Percentiles rank a stretch among this genome's conserved stretches.
Conservation (phyloP, 2,888 invertebrate species). For the Agrotis exclamationis region DNA sequence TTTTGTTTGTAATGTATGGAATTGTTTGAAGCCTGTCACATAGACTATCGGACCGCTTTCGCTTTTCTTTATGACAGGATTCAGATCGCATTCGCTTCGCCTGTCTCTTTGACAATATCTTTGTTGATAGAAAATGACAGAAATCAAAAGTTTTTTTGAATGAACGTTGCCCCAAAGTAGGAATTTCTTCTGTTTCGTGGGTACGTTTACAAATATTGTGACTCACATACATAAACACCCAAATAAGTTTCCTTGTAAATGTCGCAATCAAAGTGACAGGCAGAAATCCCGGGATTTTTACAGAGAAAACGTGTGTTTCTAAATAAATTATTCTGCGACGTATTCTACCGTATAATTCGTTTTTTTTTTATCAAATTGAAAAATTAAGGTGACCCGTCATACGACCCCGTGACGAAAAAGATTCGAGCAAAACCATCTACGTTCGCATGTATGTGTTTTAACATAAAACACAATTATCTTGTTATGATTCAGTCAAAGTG, state of each 20-base stretch:
- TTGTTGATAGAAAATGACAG: too few species aligned
- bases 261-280: not conserved
- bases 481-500: slow-evolving; percentile 31
- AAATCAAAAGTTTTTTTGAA: too few species aligned
- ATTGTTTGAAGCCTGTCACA: too few species aligned
- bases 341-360: not conserved
- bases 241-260: not conserved
- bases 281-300: not conserved
- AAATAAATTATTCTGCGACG: not conserved
- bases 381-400: not conserved
- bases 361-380: not conserved
- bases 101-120: too few species aligned
- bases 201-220: too few species aligned
- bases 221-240: too few species aligned
- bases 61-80: too few species aligned
- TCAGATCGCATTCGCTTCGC: too few species aligned
- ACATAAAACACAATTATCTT: slow-evolving; percentile 15
- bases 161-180: too few species aligned
- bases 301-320: not conserved
- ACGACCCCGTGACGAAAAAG: not conserved
- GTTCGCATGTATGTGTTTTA: not conserved
- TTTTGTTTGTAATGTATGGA: too few species aligned
- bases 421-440: not conserved
- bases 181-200: too few species aligned
- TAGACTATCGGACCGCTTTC: too few species aligned